Evolutionary conservation across 2,888 invertebrate species (phyloP).

Genomic region (Argyresthia albistria): DNA sequence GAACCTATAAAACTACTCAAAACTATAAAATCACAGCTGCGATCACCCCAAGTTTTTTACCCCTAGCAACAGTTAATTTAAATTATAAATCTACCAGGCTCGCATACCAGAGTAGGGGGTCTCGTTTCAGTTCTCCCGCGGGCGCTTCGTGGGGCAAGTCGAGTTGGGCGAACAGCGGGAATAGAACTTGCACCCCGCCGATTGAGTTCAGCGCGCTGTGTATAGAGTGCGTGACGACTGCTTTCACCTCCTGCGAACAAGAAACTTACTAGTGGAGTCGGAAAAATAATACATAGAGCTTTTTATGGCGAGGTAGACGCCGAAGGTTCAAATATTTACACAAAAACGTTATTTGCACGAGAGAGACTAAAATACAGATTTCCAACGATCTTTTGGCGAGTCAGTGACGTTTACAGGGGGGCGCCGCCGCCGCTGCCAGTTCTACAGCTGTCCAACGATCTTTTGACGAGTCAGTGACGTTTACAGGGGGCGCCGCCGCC

Average conservation of each 20-base stretch:
- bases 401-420: too few relatives aligned
- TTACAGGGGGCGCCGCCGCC: too few relatives aligned
- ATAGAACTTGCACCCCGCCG: constrained; percentile 98
- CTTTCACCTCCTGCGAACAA: constrained; percentile 92
- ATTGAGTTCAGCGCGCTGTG: constrained; percentile 99
- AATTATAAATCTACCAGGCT: constrained; percentile 12
- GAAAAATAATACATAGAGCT: too few relatives aligned
- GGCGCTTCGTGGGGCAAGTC: constrained; percentile 93
- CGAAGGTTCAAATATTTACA: too few relatives aligned
- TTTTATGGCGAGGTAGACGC: too few relatives aligned
- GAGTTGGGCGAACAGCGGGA: constrained; percentile 97
- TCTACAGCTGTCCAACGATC: too few relatives aligned
- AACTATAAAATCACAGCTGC: not conserved
- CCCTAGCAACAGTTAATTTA: constrained; percentile 5
- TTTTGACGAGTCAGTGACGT: too few relatives aligned
- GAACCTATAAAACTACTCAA: not conserved
- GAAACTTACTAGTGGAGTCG: not conserved
- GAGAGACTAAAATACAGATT: too few relatives aligned
- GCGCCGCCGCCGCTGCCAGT: too few relatives aligned
- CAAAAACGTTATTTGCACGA: too few relatives aligned
- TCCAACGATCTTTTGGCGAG: too few relatives aligned
- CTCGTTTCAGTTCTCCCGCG: constrained; percentile 85
- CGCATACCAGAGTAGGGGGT: constrained; percentile 89
- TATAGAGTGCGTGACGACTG: constrained; percentile 98
- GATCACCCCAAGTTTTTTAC: not conserved